These are phyloP conservation scores for Archegozetes longisetosus DNA, from an alignment of 1,140 invertebrate species.

Conservation along the genomic window DNA sequence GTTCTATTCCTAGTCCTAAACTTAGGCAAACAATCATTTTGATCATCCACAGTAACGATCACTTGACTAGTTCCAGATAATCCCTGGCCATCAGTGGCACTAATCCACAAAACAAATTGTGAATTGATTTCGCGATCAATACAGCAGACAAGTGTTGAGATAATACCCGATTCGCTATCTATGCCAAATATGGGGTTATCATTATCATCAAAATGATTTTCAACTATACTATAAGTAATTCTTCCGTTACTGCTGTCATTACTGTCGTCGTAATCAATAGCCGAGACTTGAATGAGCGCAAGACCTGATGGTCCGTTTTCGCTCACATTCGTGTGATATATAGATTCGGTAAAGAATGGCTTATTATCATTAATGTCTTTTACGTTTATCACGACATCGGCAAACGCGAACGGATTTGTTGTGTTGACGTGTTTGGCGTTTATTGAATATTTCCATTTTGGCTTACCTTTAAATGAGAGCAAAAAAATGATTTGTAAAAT, in stretches of 20 bases:
- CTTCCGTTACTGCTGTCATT: slow-evolving; percentile 1
- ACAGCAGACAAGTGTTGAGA: slow-evolving; percentile 1
- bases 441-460: slow-evolving; percentile 7
- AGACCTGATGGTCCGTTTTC: slow-evolving; percentile 8
- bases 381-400: slow-evolving; percentile 1
- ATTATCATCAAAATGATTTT: too few species aligned
- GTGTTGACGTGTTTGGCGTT: background rate
- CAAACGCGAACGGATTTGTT: background rate
- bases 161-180: background rate
- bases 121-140: slow-evolving; percentile 5
- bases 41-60: background rate
- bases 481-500: too few species aligned
- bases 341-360: slow-evolving; percentile 3
- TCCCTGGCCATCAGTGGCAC: slow-evolving; percentile 3
- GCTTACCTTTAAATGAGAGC: background rate
- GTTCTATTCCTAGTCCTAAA: slow-evolving; percentile 2
- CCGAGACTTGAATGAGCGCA: background rate
- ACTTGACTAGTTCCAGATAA: background rate
- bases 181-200: too few species aligned
- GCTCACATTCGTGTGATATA: slow-evolving; percentile 2
- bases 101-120: background rate
- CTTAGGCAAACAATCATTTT: slow-evolving; percentile 6
- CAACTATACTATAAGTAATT: slow-evolving; percentile 2
- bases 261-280: slow-evolving; percentile 7
- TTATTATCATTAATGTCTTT: slow-evolving; percentile 12